Base-by-base conservation (phyloP, 2,113 vertebrate species). In the Gila orcuttii region DNA sequence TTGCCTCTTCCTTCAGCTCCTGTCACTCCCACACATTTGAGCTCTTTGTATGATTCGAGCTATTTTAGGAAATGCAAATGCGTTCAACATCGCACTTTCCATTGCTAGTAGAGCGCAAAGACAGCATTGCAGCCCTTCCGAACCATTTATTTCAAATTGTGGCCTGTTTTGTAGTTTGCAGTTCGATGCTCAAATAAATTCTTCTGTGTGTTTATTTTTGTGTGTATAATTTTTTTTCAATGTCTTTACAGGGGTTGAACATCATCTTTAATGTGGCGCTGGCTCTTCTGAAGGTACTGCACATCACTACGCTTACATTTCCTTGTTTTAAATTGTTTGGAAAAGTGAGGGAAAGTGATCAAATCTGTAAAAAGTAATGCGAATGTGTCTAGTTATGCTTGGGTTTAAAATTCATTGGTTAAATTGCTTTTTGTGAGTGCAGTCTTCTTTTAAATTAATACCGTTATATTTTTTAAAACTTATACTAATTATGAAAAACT, bases 201-300 rank as follows among this genome's bases (percentile, higher is more conserved):
- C 55, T 21, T 57, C 55, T 21, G 25, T 62, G 60, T 62, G 33
- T 25, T 42, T 15, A 21, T 84, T 64, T 28, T 28, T 85, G 62
- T 21, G 47, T 39, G 33, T 33, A 42, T 33, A 66, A 50, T 71
- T 42, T 15, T 33, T 28, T 31, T 59, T 12, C 11, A 83, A 69
- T 95, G 45, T 91, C 55, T 85, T 94, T 94, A 59, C 90, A 99
- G 98, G 97, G 98, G 87, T 93, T 99, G 91, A 97, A 96, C 92
- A 96, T 99, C 87, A 99, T 99, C 93, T 99, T 99, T 92, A 97
- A 99, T 0, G 97, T 99, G 78, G 97, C 98, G 23, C 93, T 99
- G 95, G 98, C 98, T 89, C 96, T 99, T 75, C 93, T 99, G 76
- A 99, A 99, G 96, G 98, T 99, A 93, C 73, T 62, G 8, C 31